Conservation (phyloP, 2,888 invertebrate genomes). For the Leptothorax acervorum region DNA sequence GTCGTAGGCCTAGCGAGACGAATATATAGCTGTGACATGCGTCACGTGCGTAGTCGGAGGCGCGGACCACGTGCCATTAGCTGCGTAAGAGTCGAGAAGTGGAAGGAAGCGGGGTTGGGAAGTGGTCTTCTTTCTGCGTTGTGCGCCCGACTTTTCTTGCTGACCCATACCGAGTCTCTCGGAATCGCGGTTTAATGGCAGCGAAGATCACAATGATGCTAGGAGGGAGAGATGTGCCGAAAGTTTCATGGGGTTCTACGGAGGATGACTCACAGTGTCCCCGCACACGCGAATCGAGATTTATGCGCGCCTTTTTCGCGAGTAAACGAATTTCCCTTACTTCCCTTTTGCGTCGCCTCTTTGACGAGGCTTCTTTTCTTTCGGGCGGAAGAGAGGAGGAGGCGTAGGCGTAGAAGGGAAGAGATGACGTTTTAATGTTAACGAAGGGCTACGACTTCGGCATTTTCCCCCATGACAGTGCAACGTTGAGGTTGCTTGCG, state of each 20-base stretch:
- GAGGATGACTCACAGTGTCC: conserved; percentile 66
- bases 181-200: conserved; percentile 77
- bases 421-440: conserved; percentile 62
- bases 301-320: conserved; percentile 77
- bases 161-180: conserved; percentile 58
- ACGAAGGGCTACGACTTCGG: conserved; percentile 48
- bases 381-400: conserved; percentile 10
- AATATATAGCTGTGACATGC: conserved; percentile 50
- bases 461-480: conserved; percentile 43
- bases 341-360: conserved; percentile 32
- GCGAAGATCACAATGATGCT: conserved; percentile 66
- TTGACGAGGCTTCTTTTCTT: conserved; percentile 48
- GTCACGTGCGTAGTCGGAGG: conserved; percentile 46
- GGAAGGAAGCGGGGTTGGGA: conserved; percentile 32
- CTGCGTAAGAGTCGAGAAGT: conserved; percentile 53
- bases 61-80: conserved; percentile 68
- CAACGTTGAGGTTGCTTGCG: conserved; percentile 10
- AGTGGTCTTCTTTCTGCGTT: conserved; percentile 44
- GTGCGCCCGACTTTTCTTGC: conserved; percentile 61
- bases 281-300: conserved; percentile 67
- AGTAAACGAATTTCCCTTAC: conserved; percentile 78
- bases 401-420: conserved; percentile 14
- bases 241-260: conserved; percentile 71
- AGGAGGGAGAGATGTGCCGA: conserved; percentile 70
- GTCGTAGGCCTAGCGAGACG: not conserved